Conservation (phyloP, 1,140 invertebrate species). For the Pachypeltis micranthus region DNA sequence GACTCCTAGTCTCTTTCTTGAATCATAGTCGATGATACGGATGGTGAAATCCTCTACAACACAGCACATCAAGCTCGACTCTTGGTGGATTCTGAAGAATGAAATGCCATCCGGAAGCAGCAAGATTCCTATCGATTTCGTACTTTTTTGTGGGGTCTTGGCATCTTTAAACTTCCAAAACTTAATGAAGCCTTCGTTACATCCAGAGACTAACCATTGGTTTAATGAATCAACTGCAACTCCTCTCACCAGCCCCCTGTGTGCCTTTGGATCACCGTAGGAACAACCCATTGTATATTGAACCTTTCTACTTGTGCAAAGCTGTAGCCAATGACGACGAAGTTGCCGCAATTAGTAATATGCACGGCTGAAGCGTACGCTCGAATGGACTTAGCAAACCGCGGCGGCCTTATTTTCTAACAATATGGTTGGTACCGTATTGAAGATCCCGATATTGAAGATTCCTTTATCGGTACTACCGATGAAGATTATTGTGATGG, state of each 20-base stretch:
- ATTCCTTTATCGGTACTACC: too few species aligned
- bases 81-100: slow-evolving; percentile 54
- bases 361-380: slow-evolving; percentile 47
- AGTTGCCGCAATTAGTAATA: slow-evolving; percentile 83
- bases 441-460: too few species aligned
- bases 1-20: slow-evolving; percentile 59
- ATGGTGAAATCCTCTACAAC: slow-evolving; percentile 73
- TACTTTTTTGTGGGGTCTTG: background rate
- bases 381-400: slow-evolving; percentile 31
- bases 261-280: slow-evolving; percentile 63
- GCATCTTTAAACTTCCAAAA: slow-evolving; percentile 76
- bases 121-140: slow-evolving; percentile 17
- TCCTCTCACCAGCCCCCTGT: slow-evolving; percentile 56
- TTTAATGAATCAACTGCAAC: slow-evolving; percentile 68
- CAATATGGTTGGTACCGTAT: too few species aligned
- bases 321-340: slow-evolving; percentile 81
- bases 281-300: slow-evolving; percentile 91
- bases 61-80: slow-evolving; percentile 74
- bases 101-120: slow-evolving; percentile 36
- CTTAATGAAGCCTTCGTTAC: slow-evolving; percentile 58
- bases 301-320: slow-evolving; percentile 86
- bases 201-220: slow-evolving; percentile 60
- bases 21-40: slow-evolving; percentile 70
- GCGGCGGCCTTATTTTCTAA: slow-evolving; percentile 52
- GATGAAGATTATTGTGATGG: too few species aligned